Percentiles rank a stretch among this genome's conserved stretches.
Conservation (phyloP, 1,140 invertebrate genomes). For the Bactericera cockerelli region DNA sequence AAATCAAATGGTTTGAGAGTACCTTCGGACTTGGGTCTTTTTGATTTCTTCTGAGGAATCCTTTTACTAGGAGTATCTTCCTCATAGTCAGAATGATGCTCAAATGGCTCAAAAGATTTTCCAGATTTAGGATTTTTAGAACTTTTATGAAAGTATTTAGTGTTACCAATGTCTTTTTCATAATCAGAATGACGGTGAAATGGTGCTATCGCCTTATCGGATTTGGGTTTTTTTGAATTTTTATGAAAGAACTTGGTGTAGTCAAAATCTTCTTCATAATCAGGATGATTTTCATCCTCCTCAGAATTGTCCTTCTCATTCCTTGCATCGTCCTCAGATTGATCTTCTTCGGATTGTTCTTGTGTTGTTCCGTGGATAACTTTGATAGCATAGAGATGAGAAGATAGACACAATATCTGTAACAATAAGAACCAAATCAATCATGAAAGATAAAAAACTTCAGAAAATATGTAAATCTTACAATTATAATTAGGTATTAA, state of each 20-base stretch:
- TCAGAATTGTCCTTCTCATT: neutral
- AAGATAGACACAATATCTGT: neutral
- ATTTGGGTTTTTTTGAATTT: neutral
- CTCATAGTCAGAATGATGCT: no score
- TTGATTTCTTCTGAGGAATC: neutral
- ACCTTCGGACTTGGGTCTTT: neutral
- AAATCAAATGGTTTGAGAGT: neutral
- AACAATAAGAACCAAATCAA: neutral
- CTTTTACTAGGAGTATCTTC: neutral
- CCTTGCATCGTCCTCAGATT: neutral
- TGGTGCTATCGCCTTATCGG: no score
- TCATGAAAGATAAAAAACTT: no score
- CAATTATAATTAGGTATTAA: no score
- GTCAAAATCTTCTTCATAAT: neutral
- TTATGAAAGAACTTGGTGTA: neutral
- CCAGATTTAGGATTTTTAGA: no score
- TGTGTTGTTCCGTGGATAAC: neutral
- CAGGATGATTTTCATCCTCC: neutral
- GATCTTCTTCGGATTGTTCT: neutral
- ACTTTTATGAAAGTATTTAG: no score
- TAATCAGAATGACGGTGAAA: no score
- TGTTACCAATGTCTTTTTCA: no score
- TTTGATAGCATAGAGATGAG: slow-evolving; percentile 1
- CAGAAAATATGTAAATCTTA: no score
- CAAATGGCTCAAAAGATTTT: no score